Evolutionary conservation across 2,797 vertebrate species (phyloP), one percentile per base, ranked within the genome.

Genomic region (Enteromius viviparus): DNA sequence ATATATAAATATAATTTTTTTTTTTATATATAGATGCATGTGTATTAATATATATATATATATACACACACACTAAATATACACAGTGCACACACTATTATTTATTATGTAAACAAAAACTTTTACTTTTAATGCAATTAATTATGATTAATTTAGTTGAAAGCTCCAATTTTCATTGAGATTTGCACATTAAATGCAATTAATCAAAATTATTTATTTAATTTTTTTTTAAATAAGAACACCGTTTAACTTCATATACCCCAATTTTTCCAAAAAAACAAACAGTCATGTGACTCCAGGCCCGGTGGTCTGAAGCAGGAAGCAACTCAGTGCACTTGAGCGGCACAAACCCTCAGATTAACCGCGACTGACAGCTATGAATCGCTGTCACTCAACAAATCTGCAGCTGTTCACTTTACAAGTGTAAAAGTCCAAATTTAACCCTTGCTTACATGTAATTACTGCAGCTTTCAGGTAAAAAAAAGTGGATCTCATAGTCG

Each of bases 401-500:
- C 75, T 81, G 58, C 42, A 19, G 60, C 23, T 64, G 47, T 66
- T 80, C 70, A 53, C 68, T 83, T 84, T 85, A 86, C 84, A 87
- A 82, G 81, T 87, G 84, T 83, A 85, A 72, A 70, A 62, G 78
- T 64, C 60, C 64, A 37, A 65, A 58, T 80, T 74, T 62, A 83
- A 80, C 64, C 77, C 85, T 70, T 81, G 53, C 60, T 78, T 78
- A 84, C 81, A 87, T 79, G 66, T 80, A 81, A 81, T 89, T 84
- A 81, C 60, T 77, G n/a, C 2, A 75, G 65, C 29, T 78, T 69
- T 76, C 10, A 79, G 37, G 40, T 42, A 42, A 8, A 40, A 45
- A 42, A 23, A 60, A 78, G 60, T 70, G 70, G 21, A 82, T 17
- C 55, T 79, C 76, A 65, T 76, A 21, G 71, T 19, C 9, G 26